A percentile compares a stretch with the other conserved stretches of the same genome.
Conservation (phyloP, 2,888 invertebrate species). For the Abrostola triplasia region DNA sequence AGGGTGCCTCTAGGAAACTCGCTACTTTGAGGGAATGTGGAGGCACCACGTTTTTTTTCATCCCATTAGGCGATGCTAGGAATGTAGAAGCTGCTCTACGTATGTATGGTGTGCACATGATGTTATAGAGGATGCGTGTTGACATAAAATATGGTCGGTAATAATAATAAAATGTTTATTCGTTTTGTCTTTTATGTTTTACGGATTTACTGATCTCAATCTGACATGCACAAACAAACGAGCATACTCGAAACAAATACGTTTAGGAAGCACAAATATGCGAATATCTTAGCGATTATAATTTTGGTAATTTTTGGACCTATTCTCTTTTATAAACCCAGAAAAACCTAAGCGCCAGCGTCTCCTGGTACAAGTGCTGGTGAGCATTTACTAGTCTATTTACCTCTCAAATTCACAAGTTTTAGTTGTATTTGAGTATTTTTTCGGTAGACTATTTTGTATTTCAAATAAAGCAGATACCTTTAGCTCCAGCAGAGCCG, state of each 20-base stretch:
- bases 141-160: not conserved
- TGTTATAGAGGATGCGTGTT: not conserved
- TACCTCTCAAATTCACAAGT: too few relatives aligned
- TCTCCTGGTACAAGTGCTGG: too few relatives aligned
- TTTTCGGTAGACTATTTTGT: too few relatives aligned
- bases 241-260: not conserved
- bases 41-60: conserved; percentile 41
- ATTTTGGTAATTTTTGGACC: too few relatives aligned
- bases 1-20: conserved; percentile 37
- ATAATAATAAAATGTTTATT: not conserved
- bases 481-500: not conserved
- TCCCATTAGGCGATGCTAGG: conserved; percentile 46
- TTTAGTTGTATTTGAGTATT: too few relatives aligned
- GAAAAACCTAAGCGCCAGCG: too few relatives aligned
- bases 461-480: too few relatives aligned
- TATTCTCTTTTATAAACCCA: too few relatives aligned
- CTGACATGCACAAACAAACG: not conserved
- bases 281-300: too few relatives aligned
- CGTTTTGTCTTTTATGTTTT: not conserved
- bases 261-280: not conserved
- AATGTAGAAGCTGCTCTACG: conserved; percentile 27
- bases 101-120: conserved; percentile 30
- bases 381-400: too few relatives aligned
- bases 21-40: conserved; percentile 29
- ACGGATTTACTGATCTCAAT: not conserved